phyloP scores from a whole-genome alignment of 2,113 vertebrate genomes.

The Serilophus lunatus region DNA sequence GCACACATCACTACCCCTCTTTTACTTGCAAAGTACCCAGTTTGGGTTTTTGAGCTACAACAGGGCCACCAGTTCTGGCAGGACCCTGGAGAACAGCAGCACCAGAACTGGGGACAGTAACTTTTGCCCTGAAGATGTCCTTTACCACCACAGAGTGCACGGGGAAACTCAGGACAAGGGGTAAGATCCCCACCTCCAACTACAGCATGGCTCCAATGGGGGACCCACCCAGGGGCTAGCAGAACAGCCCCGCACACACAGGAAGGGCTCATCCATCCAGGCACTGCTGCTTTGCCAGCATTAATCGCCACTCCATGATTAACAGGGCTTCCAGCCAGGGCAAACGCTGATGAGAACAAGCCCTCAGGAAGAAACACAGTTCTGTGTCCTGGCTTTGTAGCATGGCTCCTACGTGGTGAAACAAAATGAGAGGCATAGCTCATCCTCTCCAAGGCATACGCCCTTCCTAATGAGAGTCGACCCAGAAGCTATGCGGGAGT shows the following conservation, averaged over 20 bases:
- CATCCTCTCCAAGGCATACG: not conserved
- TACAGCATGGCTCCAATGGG: accelerated
- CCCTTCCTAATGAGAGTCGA: slow-evolving; percentile 51
- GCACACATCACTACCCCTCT: accelerated
- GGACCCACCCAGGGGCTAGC: not conserved
- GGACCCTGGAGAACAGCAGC: not conserved
- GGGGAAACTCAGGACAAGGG: not conserved
- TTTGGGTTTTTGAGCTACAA: not conserved
- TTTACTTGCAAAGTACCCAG: not conserved
- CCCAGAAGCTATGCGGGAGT: slow-evolving; percentile 41
- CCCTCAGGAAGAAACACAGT: slow-evolving; percentile 12
- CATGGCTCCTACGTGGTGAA: accelerated
- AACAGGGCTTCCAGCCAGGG: not conserved
- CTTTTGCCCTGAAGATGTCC: not conserved
- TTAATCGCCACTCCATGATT: accelerated
- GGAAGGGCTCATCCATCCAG: not conserved
- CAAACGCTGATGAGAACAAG: not conserved
- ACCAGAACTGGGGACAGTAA: not conserved
- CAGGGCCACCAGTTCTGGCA: not conserved
- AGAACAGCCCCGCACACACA: accelerated
- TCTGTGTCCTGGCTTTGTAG: not conserved
- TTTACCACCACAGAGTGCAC: not conserved
- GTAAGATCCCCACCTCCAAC: not conserved
- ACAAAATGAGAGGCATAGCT: not conserved
- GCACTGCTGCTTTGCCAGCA: accelerated